Conservation (phyloP, 2,888 invertebrate genomes). For the Cephus pulcher region DNA sequence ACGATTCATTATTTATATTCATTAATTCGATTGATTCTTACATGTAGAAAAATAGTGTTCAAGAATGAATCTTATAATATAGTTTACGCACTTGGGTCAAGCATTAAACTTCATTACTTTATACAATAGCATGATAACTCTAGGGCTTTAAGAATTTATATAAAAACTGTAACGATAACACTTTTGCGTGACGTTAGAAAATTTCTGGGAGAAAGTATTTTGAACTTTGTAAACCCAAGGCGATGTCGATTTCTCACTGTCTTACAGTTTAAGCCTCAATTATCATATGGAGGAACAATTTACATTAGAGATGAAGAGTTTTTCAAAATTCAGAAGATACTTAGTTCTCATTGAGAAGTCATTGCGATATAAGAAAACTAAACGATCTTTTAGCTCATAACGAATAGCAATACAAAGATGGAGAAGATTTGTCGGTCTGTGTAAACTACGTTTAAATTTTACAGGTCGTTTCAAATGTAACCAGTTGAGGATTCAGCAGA, state of each 20-base stretch:
- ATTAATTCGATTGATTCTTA: background rate
- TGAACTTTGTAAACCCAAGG: background rate
- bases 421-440: background rate
- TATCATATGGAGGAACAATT: background rate
- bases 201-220: background rate
- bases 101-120: background rate
- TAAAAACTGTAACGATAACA: background rate
- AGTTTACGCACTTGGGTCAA: background rate
- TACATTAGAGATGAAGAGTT: background rate
- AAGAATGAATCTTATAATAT: background rate
- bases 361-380: background rate
- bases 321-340: background rate
- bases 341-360: background rate
- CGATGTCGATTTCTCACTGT: background rate
- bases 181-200: background rate
- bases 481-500: slow-evolving; percentile 1
- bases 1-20: background rate
- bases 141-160: background rate
- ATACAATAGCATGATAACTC: background rate
- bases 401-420: background rate
- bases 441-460: background rate
- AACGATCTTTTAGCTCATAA: background rate
- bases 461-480: background rate
- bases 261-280: background rate
- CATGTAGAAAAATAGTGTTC: background rate